Conservation (phyloP, 1,140 invertebrate genomes). For the Heliconius hewitsoni region DNA sequence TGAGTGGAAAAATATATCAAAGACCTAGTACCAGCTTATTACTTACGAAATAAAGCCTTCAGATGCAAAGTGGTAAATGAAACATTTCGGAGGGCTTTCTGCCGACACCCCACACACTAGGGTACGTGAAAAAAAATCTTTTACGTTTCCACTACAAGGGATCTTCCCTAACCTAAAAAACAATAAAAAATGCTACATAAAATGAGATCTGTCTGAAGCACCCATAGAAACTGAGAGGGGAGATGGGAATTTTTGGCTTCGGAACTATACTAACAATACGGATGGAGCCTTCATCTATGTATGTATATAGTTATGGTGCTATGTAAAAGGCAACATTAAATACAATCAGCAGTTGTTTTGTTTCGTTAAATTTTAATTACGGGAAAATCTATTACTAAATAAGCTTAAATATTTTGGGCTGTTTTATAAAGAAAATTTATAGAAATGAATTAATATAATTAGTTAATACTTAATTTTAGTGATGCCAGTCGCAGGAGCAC, state of each 20-base stretch:
- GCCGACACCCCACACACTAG: not conserved
- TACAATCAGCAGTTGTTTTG: too few relatives aligned
- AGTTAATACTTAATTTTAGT: too few relatives aligned
- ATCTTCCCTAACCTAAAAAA: constrained; percentile 8
- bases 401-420: too few relatives aligned
- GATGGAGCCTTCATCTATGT: not conserved
- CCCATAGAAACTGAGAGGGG: not conserved
- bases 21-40: not conserved
- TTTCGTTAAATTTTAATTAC: too few relatives aligned
- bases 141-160: constrained; percentile 6
- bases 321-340: too few relatives aligned
- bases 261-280: constrained; percentile 14
- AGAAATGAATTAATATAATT: too few relatives aligned
- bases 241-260: not conserved
- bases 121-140: constrained; percentile 4
- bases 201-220: constrained; percentile 10
- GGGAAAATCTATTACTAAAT: too few relatives aligned
- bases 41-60: not conserved
- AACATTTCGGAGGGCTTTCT: constrained; percentile 7
- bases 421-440: too few relatives aligned
- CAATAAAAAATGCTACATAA: constrained; percentile 12
- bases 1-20: not conserved
- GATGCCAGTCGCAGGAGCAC: too few relatives aligned
- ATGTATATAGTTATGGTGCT: too few relatives aligned
- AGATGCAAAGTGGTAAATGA: not conserved